Conservation (phyloP, 2,797 vertebrate genomes). For the Hippoglossus hippoglossus region DNA sequence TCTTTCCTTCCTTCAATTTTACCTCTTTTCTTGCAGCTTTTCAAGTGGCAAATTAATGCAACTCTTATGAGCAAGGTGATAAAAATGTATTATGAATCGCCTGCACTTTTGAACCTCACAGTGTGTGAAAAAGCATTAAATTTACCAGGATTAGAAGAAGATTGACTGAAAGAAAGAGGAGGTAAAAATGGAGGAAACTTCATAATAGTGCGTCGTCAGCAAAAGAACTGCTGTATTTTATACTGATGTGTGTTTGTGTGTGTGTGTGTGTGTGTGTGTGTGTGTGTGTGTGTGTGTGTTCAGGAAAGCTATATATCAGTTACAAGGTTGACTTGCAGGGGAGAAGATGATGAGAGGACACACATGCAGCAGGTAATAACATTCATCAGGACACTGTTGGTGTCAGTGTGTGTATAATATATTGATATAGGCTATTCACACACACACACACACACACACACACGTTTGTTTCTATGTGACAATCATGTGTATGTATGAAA, state of each 20-base stretch:
- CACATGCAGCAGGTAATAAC: constrained; percentile 56
- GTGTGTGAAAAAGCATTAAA: constrained; percentile 60
- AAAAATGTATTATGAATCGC: constrained; percentile 70
- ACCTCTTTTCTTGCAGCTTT: constrained; percentile 25
- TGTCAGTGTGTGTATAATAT: constrained; percentile 21
- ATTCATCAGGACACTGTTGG: constrained; percentile 46
- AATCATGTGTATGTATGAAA: constrained; percentile 45
- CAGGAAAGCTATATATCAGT: constrained; percentile 20
- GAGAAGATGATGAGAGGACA: constrained; percentile 47
- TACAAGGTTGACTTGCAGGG: constrained; percentile 29
- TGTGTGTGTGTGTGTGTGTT: constrained; percentile 25
- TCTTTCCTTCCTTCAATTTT: not conserved
- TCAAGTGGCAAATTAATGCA: constrained; percentile 59
- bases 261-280: too few relatives aligned
- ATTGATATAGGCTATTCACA: not conserved
- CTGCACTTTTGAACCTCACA: constrained; percentile 70
- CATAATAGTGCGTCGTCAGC: constrained; percentile 56
- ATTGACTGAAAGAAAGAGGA: not conserved
- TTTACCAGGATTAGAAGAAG: constrained; percentile 19
- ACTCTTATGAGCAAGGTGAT: constrained; percentile 70
- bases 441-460: not conserved
- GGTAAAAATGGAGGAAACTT: constrained; percentile 28
- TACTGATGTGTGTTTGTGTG: too few relatives aligned
- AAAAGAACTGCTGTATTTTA: constrained; percentile 41
- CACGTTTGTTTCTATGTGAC: constrained; percentile 18